A percentile compares a stretch with the other conserved stretches of the same genome.
phyloP scores from a whole-genome alignment of 2,113 vertebrate species.

The Brachypodius melanocephalos region DNA sequence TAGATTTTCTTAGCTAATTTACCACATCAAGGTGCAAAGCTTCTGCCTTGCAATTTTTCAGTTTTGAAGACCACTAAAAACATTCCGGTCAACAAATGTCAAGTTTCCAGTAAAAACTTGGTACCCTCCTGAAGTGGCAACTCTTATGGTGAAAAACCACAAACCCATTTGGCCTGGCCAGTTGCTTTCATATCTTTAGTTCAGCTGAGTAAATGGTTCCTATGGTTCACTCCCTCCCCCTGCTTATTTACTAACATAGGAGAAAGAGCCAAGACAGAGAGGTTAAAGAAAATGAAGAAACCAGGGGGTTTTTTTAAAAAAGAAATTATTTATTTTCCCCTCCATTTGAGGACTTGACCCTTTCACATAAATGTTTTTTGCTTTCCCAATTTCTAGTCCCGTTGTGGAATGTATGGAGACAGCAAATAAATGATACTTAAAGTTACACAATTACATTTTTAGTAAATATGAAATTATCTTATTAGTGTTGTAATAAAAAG shows the following conservation, averaged over 20 bases:
- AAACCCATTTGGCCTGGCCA: conserved; percentile 67
- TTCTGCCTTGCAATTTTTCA: conserved; percentile 69
- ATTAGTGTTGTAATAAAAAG: conserved; percentile 54
- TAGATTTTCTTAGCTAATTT: conserved; percentile 71
- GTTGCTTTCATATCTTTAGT: conserved; percentile 63
- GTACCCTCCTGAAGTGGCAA: conserved; percentile 63
- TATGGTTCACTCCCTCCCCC: not conserved
- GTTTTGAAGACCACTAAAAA: conserved; percentile 63
- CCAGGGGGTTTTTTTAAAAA: not conserved
- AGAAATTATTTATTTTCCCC: not conserved
- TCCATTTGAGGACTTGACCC: conserved; percentile 21
- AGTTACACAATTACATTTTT: conserved; percentile 47
- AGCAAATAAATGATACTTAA: conserved; percentile 39
- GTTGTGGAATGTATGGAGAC: conserved; percentile 54
- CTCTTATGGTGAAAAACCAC: conserved; percentile 70
- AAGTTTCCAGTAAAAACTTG: conserved; percentile 74
- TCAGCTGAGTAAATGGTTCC: conserved; percentile 65
- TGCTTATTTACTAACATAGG: conserved; percentile 38
- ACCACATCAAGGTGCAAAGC: conserved; percentile 72
- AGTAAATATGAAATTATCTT: conserved; percentile 51
- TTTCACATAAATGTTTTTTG: not conserved
- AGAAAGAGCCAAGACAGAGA: not conserved
- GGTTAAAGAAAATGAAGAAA: not conserved
- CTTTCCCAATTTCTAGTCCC: not conserved
- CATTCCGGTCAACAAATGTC: conserved; percentile 64